Evolutionary conservation across 2,797 vertebrate genomes (phyloP), one percentile per base, ranked within the genome.

Genomic region (Melanotaenia nigrans): DNA sequence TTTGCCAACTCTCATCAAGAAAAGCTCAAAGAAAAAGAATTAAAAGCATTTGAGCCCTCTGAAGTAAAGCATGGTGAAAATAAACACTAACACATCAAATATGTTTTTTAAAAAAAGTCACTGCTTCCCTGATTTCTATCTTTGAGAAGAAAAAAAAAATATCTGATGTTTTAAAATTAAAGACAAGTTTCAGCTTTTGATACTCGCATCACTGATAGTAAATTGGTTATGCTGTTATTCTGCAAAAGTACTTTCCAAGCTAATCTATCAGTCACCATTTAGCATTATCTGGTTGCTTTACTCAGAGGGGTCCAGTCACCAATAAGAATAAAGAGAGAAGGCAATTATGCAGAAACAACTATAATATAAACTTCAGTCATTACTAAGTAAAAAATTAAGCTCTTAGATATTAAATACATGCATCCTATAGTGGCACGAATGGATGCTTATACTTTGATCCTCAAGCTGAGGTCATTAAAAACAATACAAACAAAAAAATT

Each of bases 1-100:
- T 96, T 99, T 99, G 98, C 98, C 97, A 96, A 97, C 98, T 99
- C 97, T 97, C 96, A 74, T 95, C 88, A 92, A 94, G 88, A 84
- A 89, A 90, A 75, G 77, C 61, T 80, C 51, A 87, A 92, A 87
- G 54, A 65, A 89, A 87, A 88, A 77, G 13, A 89, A 87, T 81
- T 85, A 70, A 87, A 90, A 80, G 73, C 73, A 86, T 93, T 94
- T 93, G 92, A 94, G 89, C 94, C 94, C 94, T 96, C 95, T 90
- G 92, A 93, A 87, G 93, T 95, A 94, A 95, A 94, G 89, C 90
- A 84, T 59, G 62, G 59, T 77, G 24, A 70, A 78, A 54, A 64
- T 24, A 40, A 65, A 58, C 38, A 67, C 55, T 35, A 35, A 67
- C 55, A 38, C 45, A 68, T 22, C 6, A 60, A 65, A 65, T 20